Evolutionary conservation across 2,797 vertebrate genomes (phyloP).

Genomic region (Anguilla obscura): DNA sequence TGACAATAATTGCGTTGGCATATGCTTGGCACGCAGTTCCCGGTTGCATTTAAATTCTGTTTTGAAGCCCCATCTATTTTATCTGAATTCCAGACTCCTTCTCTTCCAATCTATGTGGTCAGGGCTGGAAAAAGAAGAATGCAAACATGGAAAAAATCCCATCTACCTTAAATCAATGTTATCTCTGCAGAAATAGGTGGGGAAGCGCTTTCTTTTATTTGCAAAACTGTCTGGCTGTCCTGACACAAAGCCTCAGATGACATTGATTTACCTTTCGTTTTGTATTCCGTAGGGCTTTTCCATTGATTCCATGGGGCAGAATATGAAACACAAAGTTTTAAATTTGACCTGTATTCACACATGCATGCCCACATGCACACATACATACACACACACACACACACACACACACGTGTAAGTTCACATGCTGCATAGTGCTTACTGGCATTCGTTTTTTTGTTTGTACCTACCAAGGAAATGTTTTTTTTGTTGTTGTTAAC

Average conservation of each 20-base stretch:
- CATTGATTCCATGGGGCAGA: constrained; percentile 7
- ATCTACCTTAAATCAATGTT: constrained; percentile 32
- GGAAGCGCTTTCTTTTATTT: constrained; percentile 19
- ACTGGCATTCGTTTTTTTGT: neutral
- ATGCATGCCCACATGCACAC: constrained; percentile 10
- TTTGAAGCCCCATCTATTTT: neutral
- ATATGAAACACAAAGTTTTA: constrained; percentile 8
- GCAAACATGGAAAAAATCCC: constrained; percentile 21
- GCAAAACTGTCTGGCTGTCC: constrained; percentile 18
- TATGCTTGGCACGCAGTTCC: neutral
- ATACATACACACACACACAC: constrained; percentile 10
- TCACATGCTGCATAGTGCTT: neutral
- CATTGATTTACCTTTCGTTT: constrained; percentile 32
- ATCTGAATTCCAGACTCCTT: constrained; percentile 13
- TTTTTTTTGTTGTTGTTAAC: neutral
- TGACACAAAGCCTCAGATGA: constrained; percentile 11
- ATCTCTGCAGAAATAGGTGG: constrained; percentile 18
- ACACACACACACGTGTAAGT: neutral
- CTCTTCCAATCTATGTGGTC: neutral
- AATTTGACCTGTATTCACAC: neutral
- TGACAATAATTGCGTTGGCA: neutral
- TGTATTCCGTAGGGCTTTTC: constrained; percentile 20
- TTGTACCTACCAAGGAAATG: neutral
- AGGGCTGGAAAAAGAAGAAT: neutral
- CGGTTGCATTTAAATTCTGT: neutral